Evolutionary conservation across 2,797 vertebrate genomes (phyloP).

Genomic region (Artibeus jamaicensis): DNA sequence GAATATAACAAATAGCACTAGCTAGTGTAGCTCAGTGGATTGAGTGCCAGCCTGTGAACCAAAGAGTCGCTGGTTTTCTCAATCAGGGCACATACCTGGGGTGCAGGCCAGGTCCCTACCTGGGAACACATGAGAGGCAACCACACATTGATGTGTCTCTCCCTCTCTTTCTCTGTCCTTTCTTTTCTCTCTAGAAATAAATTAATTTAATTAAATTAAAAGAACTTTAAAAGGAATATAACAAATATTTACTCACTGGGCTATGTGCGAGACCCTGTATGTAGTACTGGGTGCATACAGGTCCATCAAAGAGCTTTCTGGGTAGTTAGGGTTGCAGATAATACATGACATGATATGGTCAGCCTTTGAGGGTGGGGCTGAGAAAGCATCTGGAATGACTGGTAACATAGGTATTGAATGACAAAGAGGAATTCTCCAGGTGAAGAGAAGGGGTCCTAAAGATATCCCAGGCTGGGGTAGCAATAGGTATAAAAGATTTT

Average conservation of each 20-base stretch:
- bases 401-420: neutral
- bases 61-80: too few species aligned
- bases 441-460: neutral
- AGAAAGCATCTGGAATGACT: neutral
- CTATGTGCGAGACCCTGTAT: neutral
- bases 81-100: too few species aligned
- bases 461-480: neutral
- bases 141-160: too few species aligned
- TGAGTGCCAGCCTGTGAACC: too few species aligned
- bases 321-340: neutral
- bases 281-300: neutral
- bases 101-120: too few species aligned
- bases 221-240: neutral
- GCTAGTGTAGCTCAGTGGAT: too few species aligned
- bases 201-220: too few species aligned
- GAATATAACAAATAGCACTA: neutral
- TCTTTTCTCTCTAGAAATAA: too few species aligned
- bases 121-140: too few species aligned
- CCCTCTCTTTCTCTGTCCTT: too few species aligned
- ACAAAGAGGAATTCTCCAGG: neutral
- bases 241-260: neutral
- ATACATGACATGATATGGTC: neutral
- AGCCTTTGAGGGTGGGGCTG: neutral
- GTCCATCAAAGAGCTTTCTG: neutral
- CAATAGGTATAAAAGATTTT: neutral